Base-by-base conservation (phyloP, 2,888 invertebrate species). In the Cryptus armator region DNA sequence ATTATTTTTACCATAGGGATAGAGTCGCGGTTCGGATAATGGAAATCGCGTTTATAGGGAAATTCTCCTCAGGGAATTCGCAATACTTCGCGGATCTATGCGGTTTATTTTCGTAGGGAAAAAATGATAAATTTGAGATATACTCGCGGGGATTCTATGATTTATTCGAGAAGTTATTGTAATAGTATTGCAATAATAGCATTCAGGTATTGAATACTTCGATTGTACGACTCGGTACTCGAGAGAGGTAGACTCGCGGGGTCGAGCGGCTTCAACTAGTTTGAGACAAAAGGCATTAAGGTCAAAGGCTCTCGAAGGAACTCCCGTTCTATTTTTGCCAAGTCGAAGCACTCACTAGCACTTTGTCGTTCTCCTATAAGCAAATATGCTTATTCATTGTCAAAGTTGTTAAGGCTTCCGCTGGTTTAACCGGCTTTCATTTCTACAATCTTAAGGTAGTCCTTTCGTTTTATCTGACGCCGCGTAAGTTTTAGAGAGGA, bases 231-330 rank as follows among this genome's bases (percentile, higher is more conserved):
- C 29, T 56, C 32, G 59, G 24, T 48, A 64, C 62, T 66, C 29
- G 53, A 71, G 37, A 46, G 56, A 56, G 32, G 43, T 0, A 70
- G 51, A 66, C 53, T 29, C 16, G 37, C 19, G 53, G 12, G 44
- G 37, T 44, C 64, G 62, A 24, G 70, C 51, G 43, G 29, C 64
- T 56, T n/a, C 51, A 44, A 64, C 76, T 56, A 29, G 62, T 29
- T 68, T 70, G 32, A 24, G 59, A 81, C 75, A 76, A 76, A 75
- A 64, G 64, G 81, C 64, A 71, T 71, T 82, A 76, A 44, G 76
- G 71, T 82, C 81, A 71, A 82, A 82, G 53, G 66, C 76, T 46
- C 53, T 72, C 66, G 53, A 81, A 81, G 68, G 64, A 62, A 44
- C 62, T 46, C 81, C 53, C 81, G 64, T 76, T 53, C 66, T 71